Evolutionary conservation across 2,888 invertebrate species (phyloP), one percentile per base, ranked within the genome.

Genomic region (Metalampra italica): DNA sequence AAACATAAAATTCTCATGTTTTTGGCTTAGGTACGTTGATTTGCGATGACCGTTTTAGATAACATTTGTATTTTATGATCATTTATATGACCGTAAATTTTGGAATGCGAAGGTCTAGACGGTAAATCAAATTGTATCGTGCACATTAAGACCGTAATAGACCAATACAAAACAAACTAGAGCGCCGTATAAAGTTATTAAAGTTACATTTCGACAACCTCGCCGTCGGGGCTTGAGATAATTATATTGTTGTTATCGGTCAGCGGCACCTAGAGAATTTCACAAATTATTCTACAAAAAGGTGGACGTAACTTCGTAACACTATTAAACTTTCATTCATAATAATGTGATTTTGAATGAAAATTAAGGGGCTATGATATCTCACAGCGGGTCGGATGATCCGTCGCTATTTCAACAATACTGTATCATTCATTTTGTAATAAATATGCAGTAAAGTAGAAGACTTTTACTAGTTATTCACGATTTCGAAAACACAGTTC

Each of bases 181-280:
- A 65, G 65, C 71, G 76, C 71, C 78, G 81, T 78, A 75, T 81
- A 75, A 85, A 87, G 85, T 80, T 68, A 86, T 87, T 84, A 87
- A 87, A 87, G 82, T 84, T 71, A 78, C 84, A 84, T 87, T 85
- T 85, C 71, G 71, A 70, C 71, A 71, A 74, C 22, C 3, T 66
- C 69, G 69, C 75, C 68, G 71, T 68, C 68, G 63, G 66, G 57
- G 59, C 68, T 75, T 59, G 54, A 56, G 81, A 73, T 76, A 75
- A 84, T 86, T 83, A 85, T 83, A 75, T 78, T 73, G 75, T 67
- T 79, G 76, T 83, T 85, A 83, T 77, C 75, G 76, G 76, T 75
- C 73, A 74, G 57, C 59, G 50, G 68, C 22, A 22, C 22, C 64
- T 62, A 66, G 63, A 58, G 64, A 54, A 46, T 58, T 50, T 47